Base-by-base conservation (phyloP, 2,888 invertebrate genomes). In the Sarcophaga rosellei region DNA sequence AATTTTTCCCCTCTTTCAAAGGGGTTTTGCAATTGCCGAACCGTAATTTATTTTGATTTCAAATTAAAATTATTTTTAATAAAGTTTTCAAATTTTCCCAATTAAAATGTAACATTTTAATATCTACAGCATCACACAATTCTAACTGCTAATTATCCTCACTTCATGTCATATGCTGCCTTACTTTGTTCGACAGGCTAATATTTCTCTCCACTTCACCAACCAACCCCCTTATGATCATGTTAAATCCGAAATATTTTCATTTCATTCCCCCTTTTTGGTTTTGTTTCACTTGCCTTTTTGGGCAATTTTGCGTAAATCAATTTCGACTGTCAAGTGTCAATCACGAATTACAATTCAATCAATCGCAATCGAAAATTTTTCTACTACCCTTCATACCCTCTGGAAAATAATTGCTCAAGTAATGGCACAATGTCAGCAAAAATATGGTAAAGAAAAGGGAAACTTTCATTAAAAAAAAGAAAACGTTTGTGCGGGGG, bases 241-340 rank as follows among this genome's bases (percentile, higher is more conserved):
- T 53, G 5, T 53, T 17, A 53, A 53, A 17, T 0, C 17, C 17
- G 0, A 8, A 53, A 53, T 15, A 53, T 53, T 15, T 53, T 53
- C 57, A 4, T 76, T 61, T 65, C 21, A 57, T 76, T 47, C 45
- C 4, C 15, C 23, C 45, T 45, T 57, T 76, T 23, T 59, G n/a
- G 6, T 68, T n/a, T 23, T 57, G 35, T 68, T 20, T 59, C 0
- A 63, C 8, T 35, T 45, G 23, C 17, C 20, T 65, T 63, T 69
- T 61, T 12, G n/a, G 57, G 57, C 35, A 82, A 70, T 72, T 72
- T 77, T 72, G 25, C 75, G 75, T 90, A 90, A 91, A 90, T 91
- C 91, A 91, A 90, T 91, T 91, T 89, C 89, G 72, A 89, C 92
- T 91, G 91, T 91, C 92, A 91, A 90, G 91, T 89, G 91, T 91